These are phyloP conservation scores for Myiagra hebetior DNA, from an alignment of 2,113 vertebrate species.

Conservation along the genomic window DNA sequence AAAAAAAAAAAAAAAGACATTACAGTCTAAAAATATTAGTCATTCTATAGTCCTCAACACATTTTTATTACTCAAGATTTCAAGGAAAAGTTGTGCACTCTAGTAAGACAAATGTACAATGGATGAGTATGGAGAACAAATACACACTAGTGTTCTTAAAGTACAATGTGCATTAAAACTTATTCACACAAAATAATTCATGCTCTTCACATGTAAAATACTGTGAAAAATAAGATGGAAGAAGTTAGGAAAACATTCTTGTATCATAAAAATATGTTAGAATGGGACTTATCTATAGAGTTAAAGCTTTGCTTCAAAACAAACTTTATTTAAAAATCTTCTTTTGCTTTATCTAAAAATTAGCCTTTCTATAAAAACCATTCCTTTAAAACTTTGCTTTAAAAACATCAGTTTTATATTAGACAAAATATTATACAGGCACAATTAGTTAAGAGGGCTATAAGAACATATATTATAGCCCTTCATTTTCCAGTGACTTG, in stretches of 20 bases:
- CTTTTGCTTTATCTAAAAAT: conserved; percentile 65
- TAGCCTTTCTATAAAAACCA: conserved; percentile 58
- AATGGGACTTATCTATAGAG: conserved; percentile 27
- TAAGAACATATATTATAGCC: neutral
- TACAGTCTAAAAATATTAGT: conserved; percentile 48
- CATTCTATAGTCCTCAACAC: conserved; percentile 33
- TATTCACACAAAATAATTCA: conserved; percentile 15
- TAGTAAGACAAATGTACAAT: conserved; percentile 40
- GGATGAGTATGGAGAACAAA: conserved; percentile 3
- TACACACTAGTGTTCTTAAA: conserved; percentile 29
- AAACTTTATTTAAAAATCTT: conserved; percentile 45
- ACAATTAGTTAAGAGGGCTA: conserved; percentile 32
- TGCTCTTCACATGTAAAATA: conserved; percentile 29
- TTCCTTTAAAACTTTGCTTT: conserved; percentile 46
- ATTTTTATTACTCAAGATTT: conserved; percentile 50
- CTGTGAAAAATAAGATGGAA: conserved; percentile 48
- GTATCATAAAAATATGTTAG: conserved; percentile 62
- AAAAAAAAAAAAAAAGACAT: neutral
- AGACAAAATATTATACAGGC: conserved; percentile 61
- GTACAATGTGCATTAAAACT: conserved; percentile 45
- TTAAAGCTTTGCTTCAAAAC: conserved; percentile 66
- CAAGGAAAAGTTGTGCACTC: conserved; percentile 44
- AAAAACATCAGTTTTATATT: conserved; percentile 46
- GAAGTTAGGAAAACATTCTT: conserved; percentile 48
- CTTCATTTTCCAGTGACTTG: conserved; percentile 36